phyloP scores from a whole-genome alignment of 2,888 invertebrate genomes.

The Drosophila formosana region DNA sequence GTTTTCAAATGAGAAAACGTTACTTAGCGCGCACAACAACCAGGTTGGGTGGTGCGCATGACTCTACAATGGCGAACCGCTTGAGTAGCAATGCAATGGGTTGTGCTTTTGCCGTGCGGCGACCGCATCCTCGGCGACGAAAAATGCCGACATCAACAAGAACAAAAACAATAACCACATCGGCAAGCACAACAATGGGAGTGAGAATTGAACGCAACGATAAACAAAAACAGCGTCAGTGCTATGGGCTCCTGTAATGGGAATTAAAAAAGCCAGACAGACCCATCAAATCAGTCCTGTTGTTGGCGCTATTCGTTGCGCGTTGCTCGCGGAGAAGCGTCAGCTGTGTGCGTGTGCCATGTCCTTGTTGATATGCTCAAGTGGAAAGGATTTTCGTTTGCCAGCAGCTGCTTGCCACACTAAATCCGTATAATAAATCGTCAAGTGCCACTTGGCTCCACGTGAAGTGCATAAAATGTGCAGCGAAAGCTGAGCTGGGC shows the following conservation, averaged over 20 bases:
- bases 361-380: constrained; percentile 20
- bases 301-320: constrained; percentile 62
- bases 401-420: constrained; percentile 23
- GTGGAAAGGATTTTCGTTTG: constrained; percentile 37
- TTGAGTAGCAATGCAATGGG: constrained; percentile 39
- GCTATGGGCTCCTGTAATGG: constrained; percentile 59
- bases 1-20: not conserved
- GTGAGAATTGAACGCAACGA: constrained; percentile 63
- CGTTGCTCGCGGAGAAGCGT: constrained; percentile 45
- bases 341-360: constrained; percentile 29
- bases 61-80: constrained; percentile 55
- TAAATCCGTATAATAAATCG: not conserved
- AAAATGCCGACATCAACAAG: constrained; percentile 72
- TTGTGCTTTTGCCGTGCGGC: constrained; percentile 33
- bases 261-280: constrained; percentile 63
- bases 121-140: constrained; percentile 59
- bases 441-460: not conserved
- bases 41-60: constrained; percentile 62
- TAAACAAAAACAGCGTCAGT: constrained; percentile 75
- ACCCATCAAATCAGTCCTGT: constrained; percentile 66
- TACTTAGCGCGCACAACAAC: constrained; percentile 27
- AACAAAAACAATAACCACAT: constrained; percentile 63
- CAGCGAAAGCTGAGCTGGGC: constrained; percentile 21
- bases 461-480: constrained; percentile 25
- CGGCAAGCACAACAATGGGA: constrained; percentile 42